These are phyloP conservation scores for Tauraco hartlaubi DNA, from an alignment of 2,797 vertebrate species.

Conservation along the genomic window DNA sequence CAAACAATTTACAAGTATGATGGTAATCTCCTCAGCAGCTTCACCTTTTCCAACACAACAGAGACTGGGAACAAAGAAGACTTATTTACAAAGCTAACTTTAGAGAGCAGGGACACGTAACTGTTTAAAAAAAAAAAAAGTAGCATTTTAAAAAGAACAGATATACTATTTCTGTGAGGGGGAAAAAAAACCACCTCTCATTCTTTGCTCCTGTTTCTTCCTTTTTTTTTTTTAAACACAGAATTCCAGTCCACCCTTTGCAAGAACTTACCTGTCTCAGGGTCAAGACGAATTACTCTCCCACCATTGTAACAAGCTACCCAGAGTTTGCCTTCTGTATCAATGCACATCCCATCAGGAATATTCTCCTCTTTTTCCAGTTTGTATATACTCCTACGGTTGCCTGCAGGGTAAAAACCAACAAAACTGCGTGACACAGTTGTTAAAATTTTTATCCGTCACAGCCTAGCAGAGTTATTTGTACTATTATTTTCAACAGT, in stretches of 20 bases:
- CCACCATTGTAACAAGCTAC: slow-evolving; percentile 92
- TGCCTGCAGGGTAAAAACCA: slow-evolving; percentile 77
- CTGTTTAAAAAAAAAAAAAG: no score
- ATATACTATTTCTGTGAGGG: neutral
- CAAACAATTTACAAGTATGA: neutral
- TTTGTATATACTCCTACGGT: slow-evolving; percentile 87
- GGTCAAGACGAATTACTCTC: slow-evolving; percentile 90
- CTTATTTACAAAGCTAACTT: neutral
- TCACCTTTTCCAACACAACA: neutral
- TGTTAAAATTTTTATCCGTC: neutral
- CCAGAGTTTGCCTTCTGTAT: slow-evolving; percentile 90
- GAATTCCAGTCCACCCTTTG: neutral
- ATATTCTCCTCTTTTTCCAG: slow-evolving; percentile 89
- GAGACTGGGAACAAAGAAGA: neutral
- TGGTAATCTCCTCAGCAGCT: neutral
- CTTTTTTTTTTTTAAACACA: neutral
- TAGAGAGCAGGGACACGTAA: neutral
- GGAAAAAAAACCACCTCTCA: accelerated
- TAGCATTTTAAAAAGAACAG: neutral
- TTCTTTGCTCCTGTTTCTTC: neutral
- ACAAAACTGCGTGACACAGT: neutral
- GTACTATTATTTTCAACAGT: neutral
- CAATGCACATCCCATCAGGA: slow-evolving; percentile 94
- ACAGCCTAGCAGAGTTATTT: neutral
- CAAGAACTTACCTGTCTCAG: slow-evolving; percentile 84